Percentiles rank a stretch among this genome's conserved stretches.
Evolutionary conservation across 2,113 vertebrate species (phyloP).

Genomic region (Damaliscus lunatus): DNA sequence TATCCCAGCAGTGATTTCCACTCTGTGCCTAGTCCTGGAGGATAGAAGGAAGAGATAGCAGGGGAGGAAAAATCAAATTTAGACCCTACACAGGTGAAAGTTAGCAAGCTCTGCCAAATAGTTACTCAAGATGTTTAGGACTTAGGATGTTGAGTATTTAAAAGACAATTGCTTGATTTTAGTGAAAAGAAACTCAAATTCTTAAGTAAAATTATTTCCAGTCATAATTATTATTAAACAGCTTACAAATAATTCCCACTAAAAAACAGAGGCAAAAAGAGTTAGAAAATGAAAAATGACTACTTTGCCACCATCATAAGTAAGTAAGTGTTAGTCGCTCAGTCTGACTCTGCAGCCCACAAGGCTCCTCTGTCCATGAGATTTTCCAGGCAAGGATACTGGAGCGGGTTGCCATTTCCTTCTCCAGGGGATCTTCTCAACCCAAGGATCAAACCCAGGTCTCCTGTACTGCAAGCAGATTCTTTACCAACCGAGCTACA

Average conservation of each 20-base stretch:
- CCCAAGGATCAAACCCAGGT: not conserved
- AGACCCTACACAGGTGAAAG: not conserved
- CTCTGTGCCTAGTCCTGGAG: not conserved
- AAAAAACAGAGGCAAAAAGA: not conserved
- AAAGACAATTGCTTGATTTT: conserved; percentile 19
- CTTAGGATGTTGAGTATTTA: not conserved
- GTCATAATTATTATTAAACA: not conserved
- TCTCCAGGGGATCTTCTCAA: not conserved
- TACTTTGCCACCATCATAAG: not conserved
- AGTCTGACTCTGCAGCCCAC: not conserved
- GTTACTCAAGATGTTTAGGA: not conserved
- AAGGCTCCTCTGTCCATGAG: not conserved
- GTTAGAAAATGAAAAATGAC: conserved; percentile 14
- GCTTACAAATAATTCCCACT: not conserved
- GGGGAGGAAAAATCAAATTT: not conserved
- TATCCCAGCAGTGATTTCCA: not conserved
- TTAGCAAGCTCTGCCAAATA: not conserved
- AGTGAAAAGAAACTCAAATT: not conserved
- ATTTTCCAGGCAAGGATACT: not conserved
- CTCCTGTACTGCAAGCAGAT: not conserved
- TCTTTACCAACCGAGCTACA: not conserved
- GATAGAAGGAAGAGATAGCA: not conserved
- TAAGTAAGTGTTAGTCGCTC: not conserved
- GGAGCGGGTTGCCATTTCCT: not conserved
- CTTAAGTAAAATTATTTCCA: not conserved